Percentiles rank a stretch among this genome's conserved stretches.
Conservation (phyloP, 2,888 invertebrate genomes). For the Pheosia gnoma region DNA sequence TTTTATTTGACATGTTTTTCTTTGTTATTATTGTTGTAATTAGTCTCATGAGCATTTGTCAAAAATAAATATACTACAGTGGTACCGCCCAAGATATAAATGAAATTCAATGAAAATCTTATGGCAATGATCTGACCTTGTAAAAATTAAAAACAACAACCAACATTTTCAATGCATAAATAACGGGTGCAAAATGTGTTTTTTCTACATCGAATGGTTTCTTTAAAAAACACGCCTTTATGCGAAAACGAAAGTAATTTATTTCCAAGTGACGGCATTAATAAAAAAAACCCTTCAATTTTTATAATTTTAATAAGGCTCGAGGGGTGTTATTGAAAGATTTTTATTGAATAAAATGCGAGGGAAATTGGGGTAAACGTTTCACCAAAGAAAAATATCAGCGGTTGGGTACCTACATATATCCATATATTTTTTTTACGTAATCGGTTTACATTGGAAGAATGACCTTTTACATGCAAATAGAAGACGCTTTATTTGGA, state of each 20-base stretch:
- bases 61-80: no score
- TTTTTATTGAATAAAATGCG: conserved; percentile 60
- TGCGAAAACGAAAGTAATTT: conserved; percentile 49
- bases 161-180: conserved; percentile 23
- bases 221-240: conserved; percentile 26
- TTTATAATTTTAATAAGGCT: conserved; percentile 59
- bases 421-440: conserved; percentile 50
- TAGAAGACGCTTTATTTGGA: not conserved
- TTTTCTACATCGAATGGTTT: conserved; percentile 19
- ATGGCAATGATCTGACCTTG: not conserved
- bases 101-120: not conserved
- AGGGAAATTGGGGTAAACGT: conserved; percentile 57
- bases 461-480: conserved; percentile 29
- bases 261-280: conserved; percentile 46
- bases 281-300: conserved; percentile 55
- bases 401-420: conserved; percentile 40
- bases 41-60: no score
- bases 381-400: conserved; percentile 55
- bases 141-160: conserved; percentile 15
- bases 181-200: conserved; percentile 34
- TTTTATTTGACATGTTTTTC: no score
- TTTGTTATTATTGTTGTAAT: no score
- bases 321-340: conserved; percentile 67
- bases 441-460: conserved; percentile 46
- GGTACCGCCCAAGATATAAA: not conserved